A percentile compares a stretch with the other conserved stretches of the same genome.
Conservation (phyloP, 2,797 vertebrate species). For the Streptopelia turtur region DNA sequence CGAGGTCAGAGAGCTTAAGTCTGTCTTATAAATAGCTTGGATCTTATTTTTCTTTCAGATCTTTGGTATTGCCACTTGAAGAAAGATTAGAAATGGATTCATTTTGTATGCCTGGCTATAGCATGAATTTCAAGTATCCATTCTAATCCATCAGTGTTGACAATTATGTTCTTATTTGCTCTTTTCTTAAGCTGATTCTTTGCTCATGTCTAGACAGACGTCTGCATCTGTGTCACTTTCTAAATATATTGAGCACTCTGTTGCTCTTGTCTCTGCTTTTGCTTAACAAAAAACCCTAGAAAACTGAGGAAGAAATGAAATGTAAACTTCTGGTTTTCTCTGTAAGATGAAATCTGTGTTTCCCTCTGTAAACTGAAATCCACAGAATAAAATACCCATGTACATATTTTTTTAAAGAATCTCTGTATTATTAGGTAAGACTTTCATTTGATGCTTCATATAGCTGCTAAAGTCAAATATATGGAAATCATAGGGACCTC, state of each 20-base stretch:
- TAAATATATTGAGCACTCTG: slow-evolving; percentile 35
- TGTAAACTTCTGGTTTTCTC: background rate
- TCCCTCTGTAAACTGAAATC: background rate
- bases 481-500: background rate
- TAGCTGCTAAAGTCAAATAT: background rate
- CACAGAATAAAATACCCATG: background rate
- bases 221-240: slow-evolving; percentile 46
- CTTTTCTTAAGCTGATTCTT: slow-evolving; percentile 35
- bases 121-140: slow-evolving; percentile 9
- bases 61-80: background rate
- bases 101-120: background rate
- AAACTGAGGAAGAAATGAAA: background rate
- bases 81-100: background rate
- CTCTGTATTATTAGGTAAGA: background rate
- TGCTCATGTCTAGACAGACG: slow-evolving; percentile 49
- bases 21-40: background rate
- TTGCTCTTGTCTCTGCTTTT: slow-evolving; percentile 5
- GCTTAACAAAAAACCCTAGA: background rate
- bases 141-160: slow-evolving; percentile 12
- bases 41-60: slow-evolving; percentile 6
- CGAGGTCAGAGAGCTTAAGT: background rate
- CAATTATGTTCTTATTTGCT: slow-evolving; percentile 43
- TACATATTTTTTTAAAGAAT: background rate
- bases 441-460: background rate
- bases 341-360: background rate